Evolutionary conservation across 2,888 invertebrate species (phyloP).

Genomic region (Tenthredo scrophulariae): DNA sequence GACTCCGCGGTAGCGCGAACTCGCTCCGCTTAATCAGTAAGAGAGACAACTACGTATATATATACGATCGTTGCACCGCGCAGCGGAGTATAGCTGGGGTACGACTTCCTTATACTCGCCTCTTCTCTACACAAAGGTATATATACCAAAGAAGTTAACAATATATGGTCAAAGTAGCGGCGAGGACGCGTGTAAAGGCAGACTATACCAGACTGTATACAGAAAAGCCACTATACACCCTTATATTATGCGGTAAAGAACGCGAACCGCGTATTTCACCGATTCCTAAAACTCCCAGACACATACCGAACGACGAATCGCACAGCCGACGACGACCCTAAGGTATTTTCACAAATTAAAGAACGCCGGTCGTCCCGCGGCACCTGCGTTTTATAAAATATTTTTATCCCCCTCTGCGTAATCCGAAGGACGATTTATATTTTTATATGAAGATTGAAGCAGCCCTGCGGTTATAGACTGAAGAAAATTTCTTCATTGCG

Average conservation of each 20-base stretch:
- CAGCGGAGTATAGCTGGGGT: not conserved
- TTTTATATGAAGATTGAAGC: not conserved
- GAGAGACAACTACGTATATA: constrained; percentile 66
- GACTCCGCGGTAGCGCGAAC: constrained; percentile 48
- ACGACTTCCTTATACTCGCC: constrained; percentile 32
- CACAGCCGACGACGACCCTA: constrained; percentile 63
- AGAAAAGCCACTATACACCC: not conserved
- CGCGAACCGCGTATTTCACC: constrained; percentile 35
- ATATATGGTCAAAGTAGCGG: not conserved
- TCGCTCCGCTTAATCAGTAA: constrained; percentile 66
- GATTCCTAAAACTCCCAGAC: not conserved
- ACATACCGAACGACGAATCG: constrained; percentile 54
- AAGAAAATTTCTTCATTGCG: not conserved
- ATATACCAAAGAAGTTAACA: not conserved
- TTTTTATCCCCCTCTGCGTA: not conserved
- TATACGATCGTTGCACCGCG: not conserved
- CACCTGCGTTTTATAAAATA: not conserved
- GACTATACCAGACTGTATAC: not conserved
- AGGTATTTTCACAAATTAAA: constrained; percentile 75
- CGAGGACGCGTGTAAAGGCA: not conserved
- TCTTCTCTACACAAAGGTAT: not conserved
- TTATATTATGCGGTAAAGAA: constrained; percentile 13
- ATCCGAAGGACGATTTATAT: not conserved
- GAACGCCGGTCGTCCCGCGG: constrained; percentile 67
- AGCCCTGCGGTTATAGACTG: not conserved